A percentile compares a stretch with the other conserved stretches of the same genome.
Conservation (phyloP, 35 echinoderm and acorn worm species). For the Anneissia japonica region DNA sequence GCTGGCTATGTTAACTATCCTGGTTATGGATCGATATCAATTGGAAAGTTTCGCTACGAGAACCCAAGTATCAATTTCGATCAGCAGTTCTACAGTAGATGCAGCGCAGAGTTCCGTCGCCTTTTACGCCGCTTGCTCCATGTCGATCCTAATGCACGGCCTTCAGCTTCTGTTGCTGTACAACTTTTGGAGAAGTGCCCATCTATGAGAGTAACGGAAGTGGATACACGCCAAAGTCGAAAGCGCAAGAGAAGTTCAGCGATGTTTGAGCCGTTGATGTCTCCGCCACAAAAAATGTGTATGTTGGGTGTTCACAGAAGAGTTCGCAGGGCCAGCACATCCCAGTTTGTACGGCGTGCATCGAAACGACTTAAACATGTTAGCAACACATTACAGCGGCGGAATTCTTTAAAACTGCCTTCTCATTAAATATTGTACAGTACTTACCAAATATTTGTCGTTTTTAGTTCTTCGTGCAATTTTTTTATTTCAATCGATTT, state of each 20-base stretch:
- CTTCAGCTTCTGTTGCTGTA: constrained; percentile 56
- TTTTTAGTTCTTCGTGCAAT: too few species aligned
- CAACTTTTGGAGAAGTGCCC: constrained; percentile 53
- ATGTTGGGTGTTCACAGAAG: not conserved
- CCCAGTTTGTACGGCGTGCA: not conserved
- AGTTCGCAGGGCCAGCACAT: not conserved
- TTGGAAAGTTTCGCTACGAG: constrained; percentile 78
- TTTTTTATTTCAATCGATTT: too few species aligned
- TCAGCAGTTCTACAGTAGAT: constrained; percentile 59
- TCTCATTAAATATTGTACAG: too few species aligned
- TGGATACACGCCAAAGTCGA: not conserved
- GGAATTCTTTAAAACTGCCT: not conserved
- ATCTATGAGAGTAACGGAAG: not conserved
- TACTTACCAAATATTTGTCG: too few species aligned
- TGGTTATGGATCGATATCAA: constrained; percentile 75
- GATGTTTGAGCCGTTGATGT: not conserved
- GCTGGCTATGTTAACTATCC: constrained; percentile 68
- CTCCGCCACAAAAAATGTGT: not conserved
- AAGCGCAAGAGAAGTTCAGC: not conserved
- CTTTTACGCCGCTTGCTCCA: constrained; percentile 66
- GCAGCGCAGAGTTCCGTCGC: constrained; percentile 57
- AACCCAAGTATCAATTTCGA: constrained; percentile 86
- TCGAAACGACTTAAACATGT: not conserved
- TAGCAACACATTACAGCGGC: not conserved
- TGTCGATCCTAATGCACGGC: constrained; percentile 47